Percentiles rank a stretch among this genome's conserved stretches.
Conservation (phyloP, 2,797 vertebrate genomes). For the Iguana delicatissima region DNA sequence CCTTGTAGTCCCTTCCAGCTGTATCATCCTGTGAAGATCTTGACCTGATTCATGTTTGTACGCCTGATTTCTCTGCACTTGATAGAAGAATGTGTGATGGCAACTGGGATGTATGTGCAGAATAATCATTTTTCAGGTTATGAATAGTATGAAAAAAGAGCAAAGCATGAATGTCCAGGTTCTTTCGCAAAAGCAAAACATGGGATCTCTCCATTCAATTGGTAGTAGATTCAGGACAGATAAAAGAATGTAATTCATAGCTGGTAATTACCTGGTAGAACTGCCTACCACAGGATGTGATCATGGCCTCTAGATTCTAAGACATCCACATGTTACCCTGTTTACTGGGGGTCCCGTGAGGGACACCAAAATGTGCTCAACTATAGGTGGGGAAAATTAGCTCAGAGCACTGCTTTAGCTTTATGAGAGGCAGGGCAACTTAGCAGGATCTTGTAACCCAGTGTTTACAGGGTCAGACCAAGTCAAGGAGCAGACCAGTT, state of each 20-base stretch:
- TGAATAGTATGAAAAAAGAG: background rate
- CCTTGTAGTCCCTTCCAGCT: no score
- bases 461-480: no score
- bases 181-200: background rate
- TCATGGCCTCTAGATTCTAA: background rate
- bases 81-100: background rate
- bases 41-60: background rate
- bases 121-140: background rate
- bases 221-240: background rate
- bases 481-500: no score
- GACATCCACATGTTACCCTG: no score
- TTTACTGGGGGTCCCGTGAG: no score
- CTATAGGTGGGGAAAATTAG: no score
- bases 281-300: background rate
- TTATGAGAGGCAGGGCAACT: no score
- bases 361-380: no score
- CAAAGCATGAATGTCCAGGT: background rate
- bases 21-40: background rate
- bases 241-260: background rate
- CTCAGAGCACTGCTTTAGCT: no score
- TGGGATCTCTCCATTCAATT: background rate
- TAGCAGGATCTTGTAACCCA: no score
- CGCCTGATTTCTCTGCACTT: background rate
- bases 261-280: background rate
- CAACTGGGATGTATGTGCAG: background rate